Percentiles rank a stretch among this genome's conserved stretches.
phyloP scores from a whole-genome alignment of 2,113 vertebrate species.

The Vireo altiloquus region DNA sequence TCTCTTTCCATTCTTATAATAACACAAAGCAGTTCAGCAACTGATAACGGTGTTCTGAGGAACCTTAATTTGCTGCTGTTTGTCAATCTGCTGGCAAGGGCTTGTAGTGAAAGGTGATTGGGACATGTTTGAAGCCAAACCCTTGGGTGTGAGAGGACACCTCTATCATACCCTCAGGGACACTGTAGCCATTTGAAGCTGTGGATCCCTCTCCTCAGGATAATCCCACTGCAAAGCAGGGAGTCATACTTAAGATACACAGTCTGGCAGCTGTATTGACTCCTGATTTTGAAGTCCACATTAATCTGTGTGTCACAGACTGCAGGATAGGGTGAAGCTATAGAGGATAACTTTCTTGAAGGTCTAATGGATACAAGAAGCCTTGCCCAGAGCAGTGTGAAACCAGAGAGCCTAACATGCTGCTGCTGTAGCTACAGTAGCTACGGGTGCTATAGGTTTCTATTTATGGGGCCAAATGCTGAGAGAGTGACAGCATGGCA shows the following conservation, averaged over 20 bases:
- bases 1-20: neutral
- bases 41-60: neutral
- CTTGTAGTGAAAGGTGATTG: neutral
- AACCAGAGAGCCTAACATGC: neutral
- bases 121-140: neutral
- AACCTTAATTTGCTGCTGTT: neutral
- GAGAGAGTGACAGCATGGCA: neutral
- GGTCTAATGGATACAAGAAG: neutral
- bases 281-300: neutral
- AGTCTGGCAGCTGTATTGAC: too few species aligned
- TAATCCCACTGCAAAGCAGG: neutral
- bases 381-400: rapidly evolving
- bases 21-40: neutral
- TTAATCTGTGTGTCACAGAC: neutral
- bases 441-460: neutral
- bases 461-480: neutral
- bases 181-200: neutral
- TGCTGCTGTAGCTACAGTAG: neutral
- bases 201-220: rapidly evolving
- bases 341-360: neutral
- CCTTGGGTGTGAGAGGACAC: rapidly evolving
- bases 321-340: neutral
- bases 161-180: rapidly evolving
- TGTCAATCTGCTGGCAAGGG: rapidly evolving
- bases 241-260: rapidly evolving